Evolutionary conservation across 2,797 vertebrate genomes (phyloP).

Genomic region (Brachyrhaphis roseni): DNA sequence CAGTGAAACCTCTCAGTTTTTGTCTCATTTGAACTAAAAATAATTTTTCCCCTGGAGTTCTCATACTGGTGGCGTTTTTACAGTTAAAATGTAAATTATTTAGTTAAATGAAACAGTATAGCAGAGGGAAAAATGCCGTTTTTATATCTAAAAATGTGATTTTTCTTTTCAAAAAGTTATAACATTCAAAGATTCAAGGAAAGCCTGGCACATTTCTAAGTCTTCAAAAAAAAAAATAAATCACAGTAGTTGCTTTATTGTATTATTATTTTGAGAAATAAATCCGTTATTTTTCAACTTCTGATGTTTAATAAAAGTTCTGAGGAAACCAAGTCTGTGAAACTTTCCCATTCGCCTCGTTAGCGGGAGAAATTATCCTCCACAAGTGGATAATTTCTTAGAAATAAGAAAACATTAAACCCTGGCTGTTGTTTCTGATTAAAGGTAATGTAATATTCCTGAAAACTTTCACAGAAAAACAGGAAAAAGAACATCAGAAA

Average conservation of each 20-base stretch:
- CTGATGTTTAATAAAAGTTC: slow-evolving; percentile 12
- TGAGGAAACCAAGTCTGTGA: slow-evolving; percentile 7
- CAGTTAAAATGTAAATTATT: too few species aligned
- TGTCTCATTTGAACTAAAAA: too few species aligned
- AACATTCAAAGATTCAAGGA: too few species aligned
- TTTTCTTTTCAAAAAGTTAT: too few species aligned
- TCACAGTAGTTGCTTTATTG: neutral
- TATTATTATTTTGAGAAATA: neutral
- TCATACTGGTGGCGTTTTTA: too few species aligned
- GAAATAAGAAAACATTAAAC: neutral
- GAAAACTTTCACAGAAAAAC: slow-evolving; percentile 12
- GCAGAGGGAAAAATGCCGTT: too few species aligned
- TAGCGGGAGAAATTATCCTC: slow-evolving; percentile 11
- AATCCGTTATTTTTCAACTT: neutral
- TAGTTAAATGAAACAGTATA: too few species aligned
- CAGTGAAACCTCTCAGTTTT: too few species aligned
- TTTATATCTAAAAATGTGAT: too few species aligned
- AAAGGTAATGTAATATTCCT: slow-evolving; percentile 1
- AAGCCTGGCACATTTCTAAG: too few species aligned
- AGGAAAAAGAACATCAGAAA: slow-evolving; percentile 13
- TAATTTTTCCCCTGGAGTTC: too few species aligned
- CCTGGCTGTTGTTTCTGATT: neutral
- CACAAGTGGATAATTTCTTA: neutral
- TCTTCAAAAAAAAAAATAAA: too few species aligned
- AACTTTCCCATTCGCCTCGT: neutral